phyloP scores from a whole-genome alignment of 2,113 vertebrate species.

The Amblyopsis rosae region DNA sequence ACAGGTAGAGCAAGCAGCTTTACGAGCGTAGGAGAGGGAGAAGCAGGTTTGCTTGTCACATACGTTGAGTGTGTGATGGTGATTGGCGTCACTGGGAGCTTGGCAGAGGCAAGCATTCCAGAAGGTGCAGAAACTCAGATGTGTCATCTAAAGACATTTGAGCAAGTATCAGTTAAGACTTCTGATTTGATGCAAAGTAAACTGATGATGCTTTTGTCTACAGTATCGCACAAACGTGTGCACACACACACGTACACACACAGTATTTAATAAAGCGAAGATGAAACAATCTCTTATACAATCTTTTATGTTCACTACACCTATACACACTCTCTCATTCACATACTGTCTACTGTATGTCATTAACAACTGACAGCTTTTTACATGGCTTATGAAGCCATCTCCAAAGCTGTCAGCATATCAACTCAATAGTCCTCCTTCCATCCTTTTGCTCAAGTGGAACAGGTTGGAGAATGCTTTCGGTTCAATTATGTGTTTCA shows the following conservation, averaged over 20 bases:
- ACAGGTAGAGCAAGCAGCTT: slow-evolving; percentile 2
- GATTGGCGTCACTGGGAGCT: background rate
- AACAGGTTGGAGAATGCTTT: slow-evolving; percentile 15
- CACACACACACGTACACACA: background rate
- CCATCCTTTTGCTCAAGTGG: slow-evolving; percentile 11
- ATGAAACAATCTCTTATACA: too few relatives aligned
- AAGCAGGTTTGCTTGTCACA: slow-evolving; percentile 32
- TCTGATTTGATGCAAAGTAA: slow-evolving; percentile 22
- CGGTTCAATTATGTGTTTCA: slow-evolving; percentile 19
- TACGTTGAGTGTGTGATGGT: slow-evolving; percentile 29
- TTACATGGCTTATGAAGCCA: background rate
- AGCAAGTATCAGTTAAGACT: slow-evolving; percentile 15
- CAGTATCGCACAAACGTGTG: background rate
- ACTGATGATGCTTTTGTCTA: background rate
- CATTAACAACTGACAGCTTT: background rate
- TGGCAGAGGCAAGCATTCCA: background rate
- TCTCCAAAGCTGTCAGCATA: slow-evolving; percentile 18
- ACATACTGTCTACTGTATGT: background rate
- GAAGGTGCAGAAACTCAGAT: slow-evolving; percentile 5
- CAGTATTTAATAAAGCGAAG: background rate
- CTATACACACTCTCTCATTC: background rate
- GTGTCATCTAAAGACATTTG: background rate
- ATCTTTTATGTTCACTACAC: background rate
- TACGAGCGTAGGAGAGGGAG: slow-evolving; percentile 2
- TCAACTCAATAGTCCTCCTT: slow-evolving; percentile 1